Conservation (phyloP, 2,797 vertebrate species). For the Tauraco hartlaubi region DNA sequence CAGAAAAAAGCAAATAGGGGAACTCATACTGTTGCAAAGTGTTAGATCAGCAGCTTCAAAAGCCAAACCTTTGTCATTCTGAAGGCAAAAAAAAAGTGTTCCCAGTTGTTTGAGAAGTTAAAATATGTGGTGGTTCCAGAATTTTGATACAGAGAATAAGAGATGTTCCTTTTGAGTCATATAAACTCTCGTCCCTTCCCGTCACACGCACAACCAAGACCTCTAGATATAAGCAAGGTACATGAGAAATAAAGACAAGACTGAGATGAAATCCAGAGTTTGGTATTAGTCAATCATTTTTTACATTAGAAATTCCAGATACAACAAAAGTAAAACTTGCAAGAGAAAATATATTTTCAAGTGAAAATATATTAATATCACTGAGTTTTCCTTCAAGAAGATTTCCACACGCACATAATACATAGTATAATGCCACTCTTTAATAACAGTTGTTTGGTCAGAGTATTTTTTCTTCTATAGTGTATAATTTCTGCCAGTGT, state of each 20-base stretch:
- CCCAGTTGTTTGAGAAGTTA: background rate
- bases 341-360: background rate
- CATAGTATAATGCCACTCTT: background rate
- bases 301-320: background rate
- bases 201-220: background rate
- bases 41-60: background rate
- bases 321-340: background rate
- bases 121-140: background rate
- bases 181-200: background rate
- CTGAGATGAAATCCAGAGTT: background rate
- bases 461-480: background rate
- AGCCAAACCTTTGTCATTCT: background rate
- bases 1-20: background rate
- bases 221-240: background rate
- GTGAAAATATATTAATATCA: background rate
- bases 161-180: background rate
- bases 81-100: background rate
- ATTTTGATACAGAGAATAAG: background rate
- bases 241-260: background rate
- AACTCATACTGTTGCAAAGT: background rate
- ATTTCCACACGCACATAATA: background rate
- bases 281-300: background rate
- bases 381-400: background rate
- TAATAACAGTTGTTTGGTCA: background rate
- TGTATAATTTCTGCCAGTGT: background rate